phyloP scores from a whole-genome alignment of 2,113 vertebrate species.

The Rhinoptilus africanus region DNA sequence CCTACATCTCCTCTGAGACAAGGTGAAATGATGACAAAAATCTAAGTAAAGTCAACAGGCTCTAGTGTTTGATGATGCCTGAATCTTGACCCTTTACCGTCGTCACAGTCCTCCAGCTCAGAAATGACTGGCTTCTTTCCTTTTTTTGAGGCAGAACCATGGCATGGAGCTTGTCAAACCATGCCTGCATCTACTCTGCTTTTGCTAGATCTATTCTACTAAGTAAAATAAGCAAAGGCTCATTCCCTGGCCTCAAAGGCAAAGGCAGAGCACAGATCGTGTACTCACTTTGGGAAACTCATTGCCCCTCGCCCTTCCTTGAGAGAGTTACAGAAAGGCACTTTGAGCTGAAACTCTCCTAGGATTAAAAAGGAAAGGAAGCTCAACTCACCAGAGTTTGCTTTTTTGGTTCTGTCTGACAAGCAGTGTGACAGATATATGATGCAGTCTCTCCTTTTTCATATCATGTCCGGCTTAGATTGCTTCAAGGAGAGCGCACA shows the following conservation, averaged over 20 bases:
- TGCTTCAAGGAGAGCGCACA: not conserved
- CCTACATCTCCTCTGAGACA: not conserved
- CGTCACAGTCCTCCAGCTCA: not conserved
- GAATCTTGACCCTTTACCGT: not conserved
- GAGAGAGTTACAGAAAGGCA: not conserved
- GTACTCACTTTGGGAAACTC: rapidly evolving
- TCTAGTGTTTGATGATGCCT: not conserved
- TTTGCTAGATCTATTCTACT: not conserved
- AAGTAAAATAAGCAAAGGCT: not conserved
- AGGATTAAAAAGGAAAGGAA: not conserved
- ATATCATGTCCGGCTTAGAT: not conserved
- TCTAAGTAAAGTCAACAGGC: not conserved
- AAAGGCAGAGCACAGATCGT: not conserved
- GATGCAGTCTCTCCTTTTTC: not conserved
- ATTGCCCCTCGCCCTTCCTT: not conserved
- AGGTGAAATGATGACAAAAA: not conserved
- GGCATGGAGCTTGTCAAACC: not conserved
- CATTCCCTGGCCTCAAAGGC: not conserved
- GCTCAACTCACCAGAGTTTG: not conserved
- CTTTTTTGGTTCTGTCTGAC: not conserved
- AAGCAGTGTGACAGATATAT: not conserved
- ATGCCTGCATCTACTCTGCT: not conserved
- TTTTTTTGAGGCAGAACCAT: not conserved
- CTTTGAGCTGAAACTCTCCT: not conserved
- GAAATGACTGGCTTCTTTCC: not conserved